Evolutionary conservation across 2,797 vertebrate genomes (phyloP).

Genomic region (Luscinia luscinia): DNA sequence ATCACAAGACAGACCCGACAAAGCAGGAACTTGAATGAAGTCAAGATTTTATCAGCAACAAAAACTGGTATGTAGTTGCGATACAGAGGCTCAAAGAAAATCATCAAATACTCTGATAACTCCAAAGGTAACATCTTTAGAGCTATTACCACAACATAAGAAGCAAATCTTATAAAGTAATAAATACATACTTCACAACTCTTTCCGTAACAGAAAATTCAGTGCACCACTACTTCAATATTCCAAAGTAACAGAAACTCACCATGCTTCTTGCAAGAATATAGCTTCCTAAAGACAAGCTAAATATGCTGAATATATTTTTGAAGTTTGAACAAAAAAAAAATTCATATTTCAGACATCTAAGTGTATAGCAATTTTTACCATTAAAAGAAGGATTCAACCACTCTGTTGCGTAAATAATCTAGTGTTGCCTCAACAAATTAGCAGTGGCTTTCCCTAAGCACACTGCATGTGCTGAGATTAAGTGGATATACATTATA

Average conservation of each 20-base stretch:
- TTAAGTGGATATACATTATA: not conserved
- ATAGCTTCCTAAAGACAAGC: not conserved
- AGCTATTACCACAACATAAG: not conserved
- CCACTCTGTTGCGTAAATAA: not conserved
- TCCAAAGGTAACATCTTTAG: not conserved
- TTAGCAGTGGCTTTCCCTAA: not conserved
- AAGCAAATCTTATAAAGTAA: not conserved
- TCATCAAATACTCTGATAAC: not conserved
- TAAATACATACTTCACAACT: not conserved
- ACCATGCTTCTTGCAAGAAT: not conserved
- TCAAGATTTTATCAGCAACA: not conserved
- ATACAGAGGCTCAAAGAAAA: not conserved
- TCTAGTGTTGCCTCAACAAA: not conserved
- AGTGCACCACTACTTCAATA: not conserved
- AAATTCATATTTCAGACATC: not conserved
- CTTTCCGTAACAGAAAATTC: not conserved
- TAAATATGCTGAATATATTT: conserved; percentile 20
- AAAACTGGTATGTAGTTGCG: not conserved
- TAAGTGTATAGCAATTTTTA: not conserved
- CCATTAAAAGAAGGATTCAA: not conserved
- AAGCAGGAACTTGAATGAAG: not conserved
- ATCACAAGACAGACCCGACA: not conserved
- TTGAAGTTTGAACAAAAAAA: not conserved
- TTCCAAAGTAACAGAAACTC: not conserved
- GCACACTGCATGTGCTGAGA: not conserved